Evolutionary conservation across 23 tunicate species (phyloP).

Genomic region (Trididemnum miniatum): DNA sequence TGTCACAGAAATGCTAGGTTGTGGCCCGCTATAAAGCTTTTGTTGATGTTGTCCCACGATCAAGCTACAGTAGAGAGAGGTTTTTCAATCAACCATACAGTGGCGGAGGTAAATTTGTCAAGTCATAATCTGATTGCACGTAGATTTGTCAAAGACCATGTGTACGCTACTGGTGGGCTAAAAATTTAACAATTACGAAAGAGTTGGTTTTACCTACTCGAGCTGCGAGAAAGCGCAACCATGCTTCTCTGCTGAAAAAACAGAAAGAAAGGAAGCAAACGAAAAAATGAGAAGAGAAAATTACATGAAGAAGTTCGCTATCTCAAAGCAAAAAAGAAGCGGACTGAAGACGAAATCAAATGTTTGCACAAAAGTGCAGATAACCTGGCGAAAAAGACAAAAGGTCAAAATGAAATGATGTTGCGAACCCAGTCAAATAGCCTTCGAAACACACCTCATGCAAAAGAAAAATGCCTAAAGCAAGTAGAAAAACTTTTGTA

Average conservation of each 20-base stretch:
- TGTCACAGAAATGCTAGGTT: background rate
- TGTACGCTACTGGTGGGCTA: background rate
- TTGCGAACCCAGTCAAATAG: background rate
- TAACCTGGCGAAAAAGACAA: background rate
- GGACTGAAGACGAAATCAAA: background rate
- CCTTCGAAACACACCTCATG: background rate
- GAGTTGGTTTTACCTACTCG: background rate
- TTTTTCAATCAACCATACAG: background rate
- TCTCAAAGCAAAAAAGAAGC: background rate
- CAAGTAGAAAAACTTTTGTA: no score
- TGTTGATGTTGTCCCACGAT: background rate
- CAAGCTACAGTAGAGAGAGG: conserved; percentile 13
- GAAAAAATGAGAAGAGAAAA: background rate
- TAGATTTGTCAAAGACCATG: background rate
- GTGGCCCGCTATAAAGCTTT: background rate
- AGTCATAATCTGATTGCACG: background rate
- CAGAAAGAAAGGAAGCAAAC: background rate
- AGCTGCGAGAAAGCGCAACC: background rate
- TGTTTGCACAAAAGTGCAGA: background rate
- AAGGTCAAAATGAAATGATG: background rate
- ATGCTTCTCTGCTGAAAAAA: background rate
- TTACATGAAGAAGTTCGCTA: background rate
- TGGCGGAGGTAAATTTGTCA: background rate
- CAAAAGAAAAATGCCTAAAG: background rate
- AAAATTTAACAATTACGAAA: background rate